Percentiles rank a stretch among this genome's conserved stretches.
Evolutionary conservation across 2,113 vertebrate genomes (phyloP).

Genomic region (Entelurus aequoreus): DNA sequence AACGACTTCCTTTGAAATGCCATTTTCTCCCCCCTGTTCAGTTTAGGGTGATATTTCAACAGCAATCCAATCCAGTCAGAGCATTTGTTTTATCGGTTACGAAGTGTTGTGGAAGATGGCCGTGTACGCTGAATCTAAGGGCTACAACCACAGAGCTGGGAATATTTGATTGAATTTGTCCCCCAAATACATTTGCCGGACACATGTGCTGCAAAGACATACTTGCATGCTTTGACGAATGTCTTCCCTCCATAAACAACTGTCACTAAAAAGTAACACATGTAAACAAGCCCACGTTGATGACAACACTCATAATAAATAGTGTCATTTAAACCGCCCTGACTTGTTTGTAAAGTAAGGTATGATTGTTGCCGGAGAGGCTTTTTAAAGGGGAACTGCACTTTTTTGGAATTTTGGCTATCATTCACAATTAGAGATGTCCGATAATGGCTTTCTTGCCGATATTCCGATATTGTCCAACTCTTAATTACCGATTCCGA

Average conservation of each 20-base stretch:
- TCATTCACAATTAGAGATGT: too few relatives aligned
- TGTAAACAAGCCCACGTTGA: neutral
- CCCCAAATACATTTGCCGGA: neutral
- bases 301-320: neutral
- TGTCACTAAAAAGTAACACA: neutral
- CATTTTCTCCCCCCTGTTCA: slow-evolving; percentile 31
- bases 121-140: neutral
- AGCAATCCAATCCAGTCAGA: neutral
- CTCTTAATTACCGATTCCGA: too few relatives aligned
- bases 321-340: too few relatives aligned
- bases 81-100: too few relatives aligned
- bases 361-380: too few relatives aligned
- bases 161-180: neutral
- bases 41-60: neutral
- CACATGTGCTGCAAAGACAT: neutral
- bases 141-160: neutral
- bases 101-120: too few relatives aligned
- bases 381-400: too few relatives aligned
- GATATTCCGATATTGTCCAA: too few relatives aligned
- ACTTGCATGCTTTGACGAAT: neutral
- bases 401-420: too few relatives aligned
- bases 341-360: too few relatives aligned
- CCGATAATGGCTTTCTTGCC: too few relatives aligned
- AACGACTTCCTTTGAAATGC: slow-evolving; percentile 46
- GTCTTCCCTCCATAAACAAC: neutral